Conservation (phyloP, 2,888 invertebrate species). For the Nymphalis polychloros region DNA sequence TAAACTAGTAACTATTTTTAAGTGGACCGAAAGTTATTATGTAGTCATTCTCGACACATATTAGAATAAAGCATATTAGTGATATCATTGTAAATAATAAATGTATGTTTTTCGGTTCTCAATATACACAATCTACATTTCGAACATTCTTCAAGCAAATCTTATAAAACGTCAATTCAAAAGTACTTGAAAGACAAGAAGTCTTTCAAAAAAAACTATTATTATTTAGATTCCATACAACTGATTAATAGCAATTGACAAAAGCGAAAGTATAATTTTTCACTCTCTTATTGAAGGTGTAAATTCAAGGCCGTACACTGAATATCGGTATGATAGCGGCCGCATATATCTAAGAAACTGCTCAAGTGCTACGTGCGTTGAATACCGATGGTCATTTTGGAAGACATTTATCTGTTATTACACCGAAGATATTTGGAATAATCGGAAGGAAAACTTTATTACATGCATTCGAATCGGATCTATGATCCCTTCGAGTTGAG, state of each 20-base stretch:
- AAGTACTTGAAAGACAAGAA: no score
- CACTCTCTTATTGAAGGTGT: neutral
- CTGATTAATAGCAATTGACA: neutral
- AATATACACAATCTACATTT: no score
- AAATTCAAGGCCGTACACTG: constrained; percentile 1
- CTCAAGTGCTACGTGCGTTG: constrained; percentile 33
- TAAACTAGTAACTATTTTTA: no score
- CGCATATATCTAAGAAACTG: constrained; percentile 35
- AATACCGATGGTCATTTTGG: constrained; percentile 30
- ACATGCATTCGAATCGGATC: neutral
- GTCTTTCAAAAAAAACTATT: no score
- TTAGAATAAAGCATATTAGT: no score
- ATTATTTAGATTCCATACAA: no score
- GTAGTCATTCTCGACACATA: no score
- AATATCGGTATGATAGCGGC: constrained; percentile 13
- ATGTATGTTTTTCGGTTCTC: no score
- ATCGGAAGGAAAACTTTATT: constrained; percentile 2
- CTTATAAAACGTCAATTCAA: no score
- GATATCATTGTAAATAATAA: no score
- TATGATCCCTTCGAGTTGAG: neutral
- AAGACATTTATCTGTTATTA: constrained; percentile 39
- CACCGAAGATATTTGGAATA: constrained; percentile 23
- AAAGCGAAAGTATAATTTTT: neutral
- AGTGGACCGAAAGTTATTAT: no score
- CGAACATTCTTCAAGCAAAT: no score